Percentiles rank a stretch among this genome's conserved stretches.
Conservation (phyloP, 1,140 invertebrate species). For the Bombus waltoni region DNA sequence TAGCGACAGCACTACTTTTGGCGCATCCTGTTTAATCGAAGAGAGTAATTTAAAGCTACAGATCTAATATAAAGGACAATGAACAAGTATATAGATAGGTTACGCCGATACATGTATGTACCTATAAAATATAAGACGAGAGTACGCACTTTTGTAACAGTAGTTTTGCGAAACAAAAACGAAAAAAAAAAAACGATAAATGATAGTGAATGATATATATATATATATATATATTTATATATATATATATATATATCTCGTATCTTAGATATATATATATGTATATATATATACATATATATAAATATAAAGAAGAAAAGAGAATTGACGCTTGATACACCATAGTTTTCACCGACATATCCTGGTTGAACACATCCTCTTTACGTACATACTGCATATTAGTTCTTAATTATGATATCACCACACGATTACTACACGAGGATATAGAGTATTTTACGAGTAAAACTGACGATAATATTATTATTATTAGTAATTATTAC, state of each 20-base stretch:
- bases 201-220: conserved; percentile 38
- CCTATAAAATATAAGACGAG: conserved; percentile 67
- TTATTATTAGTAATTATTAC: conserved; percentile 46
- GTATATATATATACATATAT: not conserved
- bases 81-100: conserved; percentile 72
- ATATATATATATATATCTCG: conserved; percentile 19
- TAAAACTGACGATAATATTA: conserved; percentile 74
- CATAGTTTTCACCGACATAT: conserved; percentile 82
- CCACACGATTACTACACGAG: conserved; percentile 14
- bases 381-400: conserved; percentile 80
- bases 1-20: not conserved
- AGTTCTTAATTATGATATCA: conserved; percentile 5
- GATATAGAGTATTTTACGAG: conserved; percentile 78
- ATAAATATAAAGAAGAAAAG: conserved; percentile 54
- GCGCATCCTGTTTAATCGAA: conserved; percentile 52
- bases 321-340: conserved; percentile 75
- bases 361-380: conserved; percentile 80
- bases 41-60: conserved; percentile 59
- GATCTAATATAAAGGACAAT: conserved; percentile 72
- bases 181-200: conserved; percentile 64
- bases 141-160: conserved; percentile 75
- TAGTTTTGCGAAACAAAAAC: conserved; percentile 63
- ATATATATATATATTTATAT: conserved; percentile 3
- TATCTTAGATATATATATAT: conserved; percentile 24
- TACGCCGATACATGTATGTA: conserved; percentile 74